These are phyloP conservation scores for Silurus lanzhouensis DNA, from an alignment of 2,797 vertebrate species.

Conservation along the genomic window DNA sequence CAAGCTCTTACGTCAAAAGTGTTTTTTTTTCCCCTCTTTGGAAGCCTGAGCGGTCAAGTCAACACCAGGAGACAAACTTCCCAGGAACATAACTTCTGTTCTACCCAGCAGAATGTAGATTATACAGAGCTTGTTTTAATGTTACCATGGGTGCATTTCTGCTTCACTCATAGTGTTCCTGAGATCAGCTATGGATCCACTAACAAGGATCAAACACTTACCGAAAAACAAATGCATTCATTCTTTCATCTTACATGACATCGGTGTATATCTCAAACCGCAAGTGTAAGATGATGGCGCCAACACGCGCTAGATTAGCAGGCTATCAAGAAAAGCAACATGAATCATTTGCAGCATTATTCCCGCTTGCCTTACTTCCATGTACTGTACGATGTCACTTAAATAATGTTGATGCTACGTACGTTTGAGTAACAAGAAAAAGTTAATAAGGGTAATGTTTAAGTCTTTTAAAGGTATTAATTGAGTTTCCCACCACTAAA, in stretches of 20 bases:
- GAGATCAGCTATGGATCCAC: not conserved
- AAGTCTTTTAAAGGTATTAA: not conserved
- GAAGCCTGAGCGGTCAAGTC: constrained; percentile 5
- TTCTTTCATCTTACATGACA: not conserved
- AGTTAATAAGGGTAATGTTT: not conserved
- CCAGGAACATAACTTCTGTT: not conserved
- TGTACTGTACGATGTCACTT: no score
- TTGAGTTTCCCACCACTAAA: not conserved
- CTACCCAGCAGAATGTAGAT: not conserved
- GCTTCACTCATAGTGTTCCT: not conserved
- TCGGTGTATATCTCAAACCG: no score
- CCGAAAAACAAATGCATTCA: not conserved
- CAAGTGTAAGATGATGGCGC: not conserved
- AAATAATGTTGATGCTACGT: not conserved
- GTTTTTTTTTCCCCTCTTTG: not conserved
- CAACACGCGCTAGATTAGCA: not conserved
- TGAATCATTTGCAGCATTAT: not conserved
- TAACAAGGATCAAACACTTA: not conserved
- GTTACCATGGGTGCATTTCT: not conserved
- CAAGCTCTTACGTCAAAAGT: not conserved
- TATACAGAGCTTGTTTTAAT: not conserved
- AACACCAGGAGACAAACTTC: not conserved
- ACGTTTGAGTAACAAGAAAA: not conserved
- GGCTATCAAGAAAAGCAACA: not conserved
- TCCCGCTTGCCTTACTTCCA: not conserved